These are phyloP conservation scores for Darevskia nairensis DNA, from an alignment of 2,797 vertebrate genomes.

Conservation along the genomic window DNA sequence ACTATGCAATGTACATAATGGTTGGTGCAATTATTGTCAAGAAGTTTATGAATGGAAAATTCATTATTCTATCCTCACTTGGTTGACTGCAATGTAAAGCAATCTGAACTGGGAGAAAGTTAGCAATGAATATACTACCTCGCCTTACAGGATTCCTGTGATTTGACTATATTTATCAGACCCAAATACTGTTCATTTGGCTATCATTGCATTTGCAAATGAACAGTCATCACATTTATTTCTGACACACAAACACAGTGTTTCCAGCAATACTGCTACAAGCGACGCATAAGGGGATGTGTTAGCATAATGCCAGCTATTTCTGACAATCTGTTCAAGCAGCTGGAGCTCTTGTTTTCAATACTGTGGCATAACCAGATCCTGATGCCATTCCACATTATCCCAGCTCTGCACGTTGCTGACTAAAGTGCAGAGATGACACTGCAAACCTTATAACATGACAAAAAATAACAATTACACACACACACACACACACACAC, in stretches of 20 bases:
- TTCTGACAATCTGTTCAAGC: constrained; percentile 25
- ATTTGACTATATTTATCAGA: not conserved
- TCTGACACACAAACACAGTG: not conserved
- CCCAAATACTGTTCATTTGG: not conserved
- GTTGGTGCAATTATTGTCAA: not conserved
- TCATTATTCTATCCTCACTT: not conserved
- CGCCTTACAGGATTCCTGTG: not conserved
- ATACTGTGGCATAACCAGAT: not conserved
- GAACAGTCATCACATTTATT: not conserved
- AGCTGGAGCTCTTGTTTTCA: constrained; percentile 10
- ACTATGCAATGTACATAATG: not conserved
- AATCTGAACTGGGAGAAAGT: not conserved
- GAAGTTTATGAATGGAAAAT: not conserved
- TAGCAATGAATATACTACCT: not conserved
- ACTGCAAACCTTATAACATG: too few relatives aligned
- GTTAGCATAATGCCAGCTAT: constrained; percentile 20
- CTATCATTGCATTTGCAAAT: not conserved
- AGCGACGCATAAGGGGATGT: not conserved
- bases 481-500: too few relatives aligned
- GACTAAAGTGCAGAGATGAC: not conserved
- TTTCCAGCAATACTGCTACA: not conserved
- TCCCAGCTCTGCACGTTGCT: not conserved
- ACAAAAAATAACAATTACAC: not conserved
- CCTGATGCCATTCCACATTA: not conserved
- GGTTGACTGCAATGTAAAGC: not conserved